A percentile compares a stretch with the other conserved stretches of the same genome.
Conservation (phyloP, 2,113 vertebrate species). For the Rousettus leschenaultii region DNA sequence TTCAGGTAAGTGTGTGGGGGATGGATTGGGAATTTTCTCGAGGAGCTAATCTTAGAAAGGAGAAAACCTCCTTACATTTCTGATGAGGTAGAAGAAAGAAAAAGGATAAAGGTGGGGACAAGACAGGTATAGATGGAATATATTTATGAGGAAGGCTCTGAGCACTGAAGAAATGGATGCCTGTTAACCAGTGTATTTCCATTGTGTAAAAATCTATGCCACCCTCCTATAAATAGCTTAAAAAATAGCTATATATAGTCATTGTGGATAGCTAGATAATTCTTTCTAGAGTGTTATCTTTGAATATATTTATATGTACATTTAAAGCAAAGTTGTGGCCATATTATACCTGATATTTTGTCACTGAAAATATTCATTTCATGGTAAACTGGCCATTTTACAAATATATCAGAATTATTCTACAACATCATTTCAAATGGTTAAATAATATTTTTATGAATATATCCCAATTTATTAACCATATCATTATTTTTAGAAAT, state of each 20-base stretch:
- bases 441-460: neutral
- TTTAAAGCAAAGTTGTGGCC: neutral
- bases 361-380: neutral
- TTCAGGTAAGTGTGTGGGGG: neutral
- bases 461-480: neutral
- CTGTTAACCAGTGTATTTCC: neutral
- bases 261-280: neutral
- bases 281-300: constrained; percentile 6
- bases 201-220: neutral
- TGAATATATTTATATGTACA: neutral
- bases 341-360: neutral
- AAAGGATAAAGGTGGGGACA: neutral
- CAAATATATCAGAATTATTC: neutral
- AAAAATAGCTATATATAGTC: neutral
- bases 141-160: neutral
- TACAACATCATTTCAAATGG: neutral
- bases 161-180: neutral
- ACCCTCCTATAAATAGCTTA: neutral
- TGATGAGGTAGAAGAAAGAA: neutral
- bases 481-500: neutral
- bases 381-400: neutral
- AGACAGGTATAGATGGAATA: neutral
- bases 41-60: neutral
- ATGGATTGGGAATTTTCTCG: neutral
- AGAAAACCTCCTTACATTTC: neutral